Base-by-base conservation (phyloP, 30 jellyfish, hydroid and myxozoan genomes). In the Phacellophora camtschatica region DNA sequence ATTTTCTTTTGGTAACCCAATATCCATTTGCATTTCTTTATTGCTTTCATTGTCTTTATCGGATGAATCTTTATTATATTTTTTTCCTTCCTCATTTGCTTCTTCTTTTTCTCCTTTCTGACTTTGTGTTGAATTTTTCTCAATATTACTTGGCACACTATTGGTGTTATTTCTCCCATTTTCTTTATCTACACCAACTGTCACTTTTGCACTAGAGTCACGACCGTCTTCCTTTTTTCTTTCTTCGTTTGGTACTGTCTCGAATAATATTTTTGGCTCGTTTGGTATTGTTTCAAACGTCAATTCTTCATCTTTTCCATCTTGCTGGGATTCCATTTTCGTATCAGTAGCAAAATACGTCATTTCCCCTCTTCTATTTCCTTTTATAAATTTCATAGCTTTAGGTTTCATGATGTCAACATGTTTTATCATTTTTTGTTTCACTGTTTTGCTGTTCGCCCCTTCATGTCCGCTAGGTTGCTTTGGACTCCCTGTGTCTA, bases 281-380 rank as follows among this genome's bases (percentile, higher is more conserved):
- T 77, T 77, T 43, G 90, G 90, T 28, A 77, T 43, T 27, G 90
- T 77, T 74, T 46, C 74, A 61, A 37, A 75, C 3, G 48, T 34
- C 4, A 49, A 69, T 15, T 15, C n/a, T 28, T 36, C 31, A 29
- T 49, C 22, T 8, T 18, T 42, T 4, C 15, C 22, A 5, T 45
- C 83, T 23, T 51, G 16, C 6, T 46, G 45, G n/a, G 77, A 36
- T 8, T 48, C 90, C 22, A 42, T 50, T 10, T 46, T 31, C 36
- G 70, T 65, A 13, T 45, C 71, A 11, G 27, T 12, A 2, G 49
- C 62, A 48, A 74, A 53, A 29, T 3, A 31, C n/a, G 81, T 29
- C 50, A 77, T 37, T 2, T 51, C 57, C 1, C 34, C 90, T 4
- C 77, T 28, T 32, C 69, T 46, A 6, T 65, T 48, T 27, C 82